phyloP scores from a whole-genome alignment of 2,113 vertebrate genomes.

The Gobiocypris rarus region DNA sequence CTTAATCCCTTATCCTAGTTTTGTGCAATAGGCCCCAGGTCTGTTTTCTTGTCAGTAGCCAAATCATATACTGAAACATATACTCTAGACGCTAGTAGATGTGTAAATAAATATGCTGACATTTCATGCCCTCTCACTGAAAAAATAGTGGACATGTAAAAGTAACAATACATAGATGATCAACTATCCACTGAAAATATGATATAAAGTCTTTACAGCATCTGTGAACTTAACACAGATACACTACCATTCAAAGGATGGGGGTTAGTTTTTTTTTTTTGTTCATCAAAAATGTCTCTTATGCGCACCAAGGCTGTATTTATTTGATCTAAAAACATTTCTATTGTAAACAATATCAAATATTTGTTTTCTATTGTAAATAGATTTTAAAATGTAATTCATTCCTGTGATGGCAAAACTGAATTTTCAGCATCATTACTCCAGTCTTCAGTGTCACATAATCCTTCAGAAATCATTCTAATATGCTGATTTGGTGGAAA shows the following conservation, averaged over 20 bases:
- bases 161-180: background rate
- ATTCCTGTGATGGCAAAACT: background rate
- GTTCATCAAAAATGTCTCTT: too few species aligned
- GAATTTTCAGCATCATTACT: background rate
- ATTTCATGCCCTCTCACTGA: background rate
- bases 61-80: background rate
- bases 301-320: too few species aligned
- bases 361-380: too few species aligned
- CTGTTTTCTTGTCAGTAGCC: slow-evolving; percentile 20
- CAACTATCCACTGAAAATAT: background rate
- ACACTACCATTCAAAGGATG: background rate
- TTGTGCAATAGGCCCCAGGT: too few species aligned
- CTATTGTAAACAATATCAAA: too few species aligned
- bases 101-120: slow-evolving; percentile 2
- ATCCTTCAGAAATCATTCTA: background rate
- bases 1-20: too few species aligned
- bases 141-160: background rate
- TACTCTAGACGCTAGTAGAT: background rate
- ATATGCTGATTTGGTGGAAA: too few species aligned
- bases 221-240: background rate
- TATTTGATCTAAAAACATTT: too few species aligned
- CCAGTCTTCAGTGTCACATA: background rate
- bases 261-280: background rate
- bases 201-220: background rate
- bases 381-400: too few species aligned